Base-by-base conservation (phyloP, 2,113 vertebrate genomes). In the Cyanoderma ruficeps region DNA sequence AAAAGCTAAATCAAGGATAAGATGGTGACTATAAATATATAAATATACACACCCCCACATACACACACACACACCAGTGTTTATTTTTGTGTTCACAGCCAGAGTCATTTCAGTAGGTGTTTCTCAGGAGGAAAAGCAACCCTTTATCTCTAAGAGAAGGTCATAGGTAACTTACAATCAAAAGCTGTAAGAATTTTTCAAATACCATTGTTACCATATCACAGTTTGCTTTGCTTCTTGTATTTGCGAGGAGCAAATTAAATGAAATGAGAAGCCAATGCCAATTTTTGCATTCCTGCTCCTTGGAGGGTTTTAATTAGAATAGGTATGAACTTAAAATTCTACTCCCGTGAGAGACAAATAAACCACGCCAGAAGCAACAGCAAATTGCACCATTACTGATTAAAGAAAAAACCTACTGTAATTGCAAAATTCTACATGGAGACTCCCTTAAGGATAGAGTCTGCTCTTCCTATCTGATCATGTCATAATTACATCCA, bases 291-390 rank as follows among this genome's bases (percentile, higher is more conserved):
- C 30, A 35, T 60, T 75, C 71, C 76, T 80, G 28, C 24, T 52
- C 57, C 42, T 87, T 57, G 50, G 60, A 82, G 69, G 60, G 30
- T 55, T 91, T 87, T 81, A 89, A 91, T 91, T 81, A 80, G 79
- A 83, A 61, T 65, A 88, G 46, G 28, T 67, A 28, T 80, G 57
- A 83, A 61, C 59, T 59, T 81, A 21, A 86, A 91, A 81, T 57
- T 81, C 47, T 61, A 2, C 77, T 91, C 60, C 68, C 8, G 6
- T 4, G 5, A 76, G 80, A 94, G 55, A 69, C 67, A 77, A 85
- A 79, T 63, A 92, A 96, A 75, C 20, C 17, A 78, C 5, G 47
- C 60, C 87, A 89, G 87, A 35, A 93, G 56, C 52, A 84, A 84
- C 1, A 81, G 56, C 84, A 96, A 92, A 87, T 92, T 42, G 28